Evolutionary conservation across 2,113 vertebrate genomes (phyloP), one percentile per base, ranked within the genome.

Genomic region (Heteronetta atricapilla): DNA sequence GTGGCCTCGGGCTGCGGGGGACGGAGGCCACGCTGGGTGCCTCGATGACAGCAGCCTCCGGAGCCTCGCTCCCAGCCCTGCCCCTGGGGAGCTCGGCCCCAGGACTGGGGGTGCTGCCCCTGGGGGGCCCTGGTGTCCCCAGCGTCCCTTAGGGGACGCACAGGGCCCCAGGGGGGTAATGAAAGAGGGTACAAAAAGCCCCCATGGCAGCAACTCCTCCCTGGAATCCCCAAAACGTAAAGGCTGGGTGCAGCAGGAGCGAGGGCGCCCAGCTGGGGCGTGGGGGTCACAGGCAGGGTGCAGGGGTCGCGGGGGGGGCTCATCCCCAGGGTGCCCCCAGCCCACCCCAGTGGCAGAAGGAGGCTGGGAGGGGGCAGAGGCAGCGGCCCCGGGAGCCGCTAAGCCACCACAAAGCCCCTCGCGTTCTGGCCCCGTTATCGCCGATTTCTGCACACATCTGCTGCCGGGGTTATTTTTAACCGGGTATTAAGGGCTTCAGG

Each of bases 371-470:
- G 16, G 38, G 42, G 50, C 36, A 50, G 52, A n/a, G 46, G 20
- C 20, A 10, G 46, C 78, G 68, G 81, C 18, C 4, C 64, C 16
- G 0, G 94, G 93, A 97, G 95, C 95, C 42, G 80, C 55, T 96
- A 93, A 96, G 91, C 95, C 64, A 21, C 72, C 4, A 5, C 80
- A 96, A 95, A 96, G 91, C 86, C 80, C 87, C 92, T 77, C 21
- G 25, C 2, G 7, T 34, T 93, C 85, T 68, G 68, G 90, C 89
- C 85, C 64, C 33, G 8, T 89, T 82, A 70, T 85, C 77, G 3
- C 53, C 22, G 6, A 74, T 59, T 92, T 36, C 89, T 90, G 91
- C 78, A 70, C 93, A 56, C 95, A 97, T 94, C 95, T 96, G 97
- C 89, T 96, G 68, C 52, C 18, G 0, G 68, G 13, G 72, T 48